phyloP scores from a whole-genome alignment of 2,888 invertebrate genomes.

The Lobophora halterata region DNA sequence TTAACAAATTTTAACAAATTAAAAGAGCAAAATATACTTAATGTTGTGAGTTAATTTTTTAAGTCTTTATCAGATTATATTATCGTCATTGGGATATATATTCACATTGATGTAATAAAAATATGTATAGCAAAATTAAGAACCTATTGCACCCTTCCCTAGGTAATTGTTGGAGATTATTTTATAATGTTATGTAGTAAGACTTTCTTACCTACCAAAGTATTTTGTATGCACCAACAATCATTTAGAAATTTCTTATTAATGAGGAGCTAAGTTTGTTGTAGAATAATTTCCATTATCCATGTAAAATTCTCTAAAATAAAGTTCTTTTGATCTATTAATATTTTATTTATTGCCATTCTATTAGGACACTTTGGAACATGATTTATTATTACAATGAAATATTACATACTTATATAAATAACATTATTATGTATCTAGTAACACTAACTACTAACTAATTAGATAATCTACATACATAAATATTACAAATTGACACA shows the following conservation, averaged over 20 bases:
- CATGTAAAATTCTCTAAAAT: slow-evolving; percentile 80
- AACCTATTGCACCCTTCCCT: slow-evolving; percentile 59
- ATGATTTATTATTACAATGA: slow-evolving; percentile 1
- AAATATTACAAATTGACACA: too few species aligned
- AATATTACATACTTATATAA: slow-evolving; percentile 1
- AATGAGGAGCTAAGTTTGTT: slow-evolving; percentile 63
- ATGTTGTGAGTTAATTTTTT: slow-evolving; percentile 33
- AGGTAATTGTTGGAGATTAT: slow-evolving; percentile 56
- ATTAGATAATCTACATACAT: slow-evolving; percentile 10
- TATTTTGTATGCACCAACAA: slow-evolving; percentile 61
- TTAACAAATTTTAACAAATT: slow-evolving; percentile 28
- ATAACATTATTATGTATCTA: not conserved
- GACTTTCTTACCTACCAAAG: slow-evolving; percentile 44
- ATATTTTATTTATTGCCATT: slow-evolving; percentile 22
- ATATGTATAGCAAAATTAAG: slow-evolving; percentile 50
- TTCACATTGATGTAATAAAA: slow-evolving; percentile 48
- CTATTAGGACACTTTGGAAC: slow-evolving; percentile 2
- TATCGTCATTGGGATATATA: slow-evolving; percentile 51
- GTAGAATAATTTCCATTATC: slow-evolving; percentile 73
- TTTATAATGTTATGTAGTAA: slow-evolving; percentile 54
- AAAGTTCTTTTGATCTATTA: slow-evolving; percentile 81
- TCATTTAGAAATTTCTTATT: slow-evolving; percentile 62
- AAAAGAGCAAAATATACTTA: slow-evolving; percentile 29
- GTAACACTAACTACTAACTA: slow-evolving; percentile 1
- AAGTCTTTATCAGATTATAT: slow-evolving; percentile 33